Percentiles rank a stretch among this genome's conserved stretches.
These are phyloP conservation scores for Drosophila buzzatii DNA, from an alignment of 2,888 invertebrate genomes.

Conservation along the genomic window DNA sequence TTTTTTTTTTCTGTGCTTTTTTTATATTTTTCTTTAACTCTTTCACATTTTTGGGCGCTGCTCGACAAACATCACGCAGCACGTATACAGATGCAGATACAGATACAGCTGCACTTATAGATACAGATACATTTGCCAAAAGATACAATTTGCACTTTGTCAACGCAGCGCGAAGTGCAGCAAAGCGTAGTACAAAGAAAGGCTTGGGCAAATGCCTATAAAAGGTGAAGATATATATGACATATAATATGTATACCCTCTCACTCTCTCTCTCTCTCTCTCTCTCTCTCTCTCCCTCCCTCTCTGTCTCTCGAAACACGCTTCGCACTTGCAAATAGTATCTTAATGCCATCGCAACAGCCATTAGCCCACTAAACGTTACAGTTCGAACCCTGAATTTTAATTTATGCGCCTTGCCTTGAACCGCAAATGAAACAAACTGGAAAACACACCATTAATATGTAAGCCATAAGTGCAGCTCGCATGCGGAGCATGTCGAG, in stretches of 20 bases:
- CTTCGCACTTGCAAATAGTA: slow-evolving; percentile 9
- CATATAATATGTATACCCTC: not conserved
- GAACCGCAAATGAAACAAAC: not conserved
- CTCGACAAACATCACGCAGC: slow-evolving; percentile 47
- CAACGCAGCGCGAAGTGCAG: slow-evolving; percentile 45
- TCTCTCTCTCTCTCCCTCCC: not conserved
- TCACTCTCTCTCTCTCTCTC: not conserved
- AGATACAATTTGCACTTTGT: slow-evolving; percentile 22
- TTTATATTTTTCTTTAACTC: not conserved
- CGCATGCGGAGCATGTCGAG: not conserved
- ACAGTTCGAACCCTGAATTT: slow-evolving; percentile 14
- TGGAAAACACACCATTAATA: not conserved
- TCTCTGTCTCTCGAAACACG: not conserved
- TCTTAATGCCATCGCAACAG: slow-evolving; percentile 8
- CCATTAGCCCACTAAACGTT: slow-evolving; percentile 10
- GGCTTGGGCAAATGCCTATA: slow-evolving; percentile 47
- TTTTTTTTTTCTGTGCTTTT: not conserved
- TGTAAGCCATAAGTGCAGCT: not conserved
- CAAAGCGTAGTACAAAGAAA: slow-evolving; percentile 64
- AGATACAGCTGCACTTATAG: not conserved
- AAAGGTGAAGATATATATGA: not conserved
- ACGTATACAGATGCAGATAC: not conserved
- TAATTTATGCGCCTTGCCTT: slow-evolving; percentile 14
- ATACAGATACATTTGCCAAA: slow-evolving; percentile 4
- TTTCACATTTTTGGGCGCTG: slow-evolving; percentile 47